Base-by-base conservation (phyloP, 1,140 invertebrate genomes). In the Drosophila ercepeae region DNA sequence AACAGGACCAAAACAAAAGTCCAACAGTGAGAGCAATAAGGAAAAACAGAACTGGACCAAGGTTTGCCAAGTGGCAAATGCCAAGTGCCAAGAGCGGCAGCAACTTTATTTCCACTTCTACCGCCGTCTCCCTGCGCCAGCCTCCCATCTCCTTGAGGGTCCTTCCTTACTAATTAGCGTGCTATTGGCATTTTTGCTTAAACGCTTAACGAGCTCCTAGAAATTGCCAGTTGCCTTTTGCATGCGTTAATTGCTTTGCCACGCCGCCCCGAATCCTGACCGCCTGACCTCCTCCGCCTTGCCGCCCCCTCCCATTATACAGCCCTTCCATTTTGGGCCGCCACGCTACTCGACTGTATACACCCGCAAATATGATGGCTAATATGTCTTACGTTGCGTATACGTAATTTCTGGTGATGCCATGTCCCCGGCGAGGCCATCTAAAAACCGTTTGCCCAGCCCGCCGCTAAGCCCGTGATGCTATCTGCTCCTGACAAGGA, bases 121-220 rank as follows among this genome's bases (percentile, higher is more conserved):
- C 18, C 50, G 4, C 29, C 9, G 29, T 11, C 63, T 14, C 8
- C 39, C 19, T 42, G 39, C n/a, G n/a, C n/a, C n/a, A n/a, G n/a
- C n/a, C n/a, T n/a, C n/a, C n/a, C n/a, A n/a, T n/a, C n/a, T 14
- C 8, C 39, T 42, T 42, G 39, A 39, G n/a, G 36, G 39, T 18
- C 41, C 13, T 65, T 69, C 41, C 59, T 53, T 72, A 67, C 79
- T 88, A 88, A 88, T 88, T 88, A 88, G 77, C 77, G 64, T 78
- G 77, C 82, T 81, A 88, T 88, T 88, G 82, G 82, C 82, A 88
- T 82, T 88, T 88, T 78, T 69, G 58, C 77, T 88, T 82, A 88
- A 88, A 82, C 83, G 78, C 82, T 88, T 88, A 88, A 88, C 79
- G 77, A 88, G 77, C 74, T 82, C 61, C 44, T 81, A 82, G 59